Base-by-base conservation (phyloP, 92 coral and sea anemone genomes). In the Pocillopora meandrina region DNA sequence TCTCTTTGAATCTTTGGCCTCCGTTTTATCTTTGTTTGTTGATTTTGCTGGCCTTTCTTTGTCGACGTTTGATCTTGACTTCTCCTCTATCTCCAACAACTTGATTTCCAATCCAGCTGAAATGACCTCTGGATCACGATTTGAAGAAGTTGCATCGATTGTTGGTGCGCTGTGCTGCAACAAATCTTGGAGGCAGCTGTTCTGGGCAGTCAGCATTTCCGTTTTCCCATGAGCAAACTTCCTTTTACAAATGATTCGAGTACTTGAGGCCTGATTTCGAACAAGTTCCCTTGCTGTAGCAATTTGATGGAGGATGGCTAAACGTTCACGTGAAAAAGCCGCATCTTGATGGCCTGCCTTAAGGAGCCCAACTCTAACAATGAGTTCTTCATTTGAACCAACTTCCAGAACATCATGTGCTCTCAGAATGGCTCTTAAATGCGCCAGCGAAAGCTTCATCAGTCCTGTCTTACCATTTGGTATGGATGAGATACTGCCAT, bases 361-460 rank as follows among this genome's bases (percentile, higher is more conserved):
- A 16, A 84, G 64, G 5, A 84, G 74, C 20, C 82, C 82, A 19
- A 87, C 85, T 77, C 93, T 76, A 23, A 67, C 49, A 36, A 71
- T 82, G 35, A 90, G 34, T 67, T 90, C 90, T 59, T 87, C 93
- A 77, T 87, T 89, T 56, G 88, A 14, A 35, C 90, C 93, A 80
- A 68, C 79, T 61, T 82, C 86, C 71, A 81, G 57, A 52, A 90
- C 65, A 56, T 33, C 80, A 62, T 90, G 87, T 31, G 36, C 49
- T 57, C 80, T 60, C 31, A 86, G 56, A 56, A 90, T 82, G 33
- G 80, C 81, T 86, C 90, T 63, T 67, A 82, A 86, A 1, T 75
- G 83, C 71, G 92, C 90, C 59, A 71, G 87, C 15, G 86, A 76
- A 47, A 81, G 65, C 72, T 86, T 90, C 75, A 76, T 65, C 20